A percentile compares a stretch with the other conserved stretches of the same genome.
Conservation (phyloP, 1,140 invertebrate species). For the Drosophila murphyi region DNA sequence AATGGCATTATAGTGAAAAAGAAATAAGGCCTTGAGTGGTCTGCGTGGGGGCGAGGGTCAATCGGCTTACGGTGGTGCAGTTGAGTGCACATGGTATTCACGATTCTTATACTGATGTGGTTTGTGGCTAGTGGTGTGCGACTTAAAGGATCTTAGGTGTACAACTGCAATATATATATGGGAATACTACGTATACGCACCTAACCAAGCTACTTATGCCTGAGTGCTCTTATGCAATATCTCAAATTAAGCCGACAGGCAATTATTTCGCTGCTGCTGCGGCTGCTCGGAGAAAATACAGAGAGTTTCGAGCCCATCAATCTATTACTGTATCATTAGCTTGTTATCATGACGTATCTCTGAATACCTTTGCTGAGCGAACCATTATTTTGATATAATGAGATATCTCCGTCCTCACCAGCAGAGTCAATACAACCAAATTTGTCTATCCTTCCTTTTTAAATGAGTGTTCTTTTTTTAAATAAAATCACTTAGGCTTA, state of each 20-base stretch:
- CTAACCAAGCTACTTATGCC: conserved; percentile 25
- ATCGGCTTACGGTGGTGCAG: conserved; percentile 54
- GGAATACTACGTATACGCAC: conserved; percentile 55
- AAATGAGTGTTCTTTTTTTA: no score
- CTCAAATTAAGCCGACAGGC: neutral
- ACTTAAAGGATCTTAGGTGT: conserved; percentile 5
- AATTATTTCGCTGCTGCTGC: neutral
- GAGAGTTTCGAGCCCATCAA: no score
- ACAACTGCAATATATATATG: neutral
- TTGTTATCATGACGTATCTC: no score
- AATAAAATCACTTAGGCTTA: no score
- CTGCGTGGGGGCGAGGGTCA: conserved; percentile 42
- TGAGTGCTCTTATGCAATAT: neutral
- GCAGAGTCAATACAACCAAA: no score
- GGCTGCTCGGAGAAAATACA: neutral
- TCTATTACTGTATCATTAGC: no score
- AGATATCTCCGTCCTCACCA: no score
- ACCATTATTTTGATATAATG: no score
- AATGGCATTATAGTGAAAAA: conserved; percentile 54
- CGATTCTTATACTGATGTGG: conserved; percentile 8
- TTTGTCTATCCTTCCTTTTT: no score
- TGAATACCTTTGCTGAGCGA: no score
- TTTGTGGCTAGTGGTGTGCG: neutral
- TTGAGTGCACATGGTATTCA: conserved; percentile 31
- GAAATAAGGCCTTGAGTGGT: conserved; percentile 23